phyloP scores from a whole-genome alignment of 37 sponge, comb jelly and placozoan genomes.

The Axinella damicornis region DNA sequence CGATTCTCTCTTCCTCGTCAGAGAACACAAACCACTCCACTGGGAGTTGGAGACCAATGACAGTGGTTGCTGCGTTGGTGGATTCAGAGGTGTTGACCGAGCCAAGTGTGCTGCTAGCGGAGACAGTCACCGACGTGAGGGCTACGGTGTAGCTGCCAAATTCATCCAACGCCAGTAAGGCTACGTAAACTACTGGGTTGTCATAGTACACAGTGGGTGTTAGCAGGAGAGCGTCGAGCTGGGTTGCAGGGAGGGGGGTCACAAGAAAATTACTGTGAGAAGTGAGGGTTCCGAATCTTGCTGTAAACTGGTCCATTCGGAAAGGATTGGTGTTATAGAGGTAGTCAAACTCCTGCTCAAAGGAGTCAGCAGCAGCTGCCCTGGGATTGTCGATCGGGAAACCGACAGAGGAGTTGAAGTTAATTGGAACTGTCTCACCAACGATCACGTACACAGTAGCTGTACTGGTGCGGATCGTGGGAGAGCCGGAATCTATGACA shows the following conservation, averaged over 20 bases:
- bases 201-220: conserved; percentile 46
- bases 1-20: not conserved
- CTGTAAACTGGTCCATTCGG: not conserved
- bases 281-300: conserved; percentile 21
- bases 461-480: conserved; percentile 31
- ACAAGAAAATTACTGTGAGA: conserved; percentile 34
- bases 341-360: conserved; percentile 36
- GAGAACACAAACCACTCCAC: conserved; percentile 39
- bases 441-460: conserved; percentile 55
- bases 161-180: conserved; percentile 34
- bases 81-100: not conserved
- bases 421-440: conserved; percentile 71
- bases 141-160: conserved; percentile 31
- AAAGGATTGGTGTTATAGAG: conserved; percentile 21
- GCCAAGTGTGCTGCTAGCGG: not conserved
- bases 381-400: conserved; percentile 31
- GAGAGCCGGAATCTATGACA: conserved; percentile 52
- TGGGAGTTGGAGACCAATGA: conserved; percentile 42
- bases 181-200: conserved; percentile 16
- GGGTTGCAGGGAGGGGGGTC: conserved; percentile 39
- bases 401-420: conserved; percentile 43
- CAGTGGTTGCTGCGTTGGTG: conserved; percentile 5
- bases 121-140: conserved; percentile 16
- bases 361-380: conserved; percentile 6
- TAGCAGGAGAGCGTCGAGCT: conserved; percentile 24